phyloP scores from a whole-genome alignment of 2,888 invertebrate species.

The Hirtodrosophila alboralis region DNA sequence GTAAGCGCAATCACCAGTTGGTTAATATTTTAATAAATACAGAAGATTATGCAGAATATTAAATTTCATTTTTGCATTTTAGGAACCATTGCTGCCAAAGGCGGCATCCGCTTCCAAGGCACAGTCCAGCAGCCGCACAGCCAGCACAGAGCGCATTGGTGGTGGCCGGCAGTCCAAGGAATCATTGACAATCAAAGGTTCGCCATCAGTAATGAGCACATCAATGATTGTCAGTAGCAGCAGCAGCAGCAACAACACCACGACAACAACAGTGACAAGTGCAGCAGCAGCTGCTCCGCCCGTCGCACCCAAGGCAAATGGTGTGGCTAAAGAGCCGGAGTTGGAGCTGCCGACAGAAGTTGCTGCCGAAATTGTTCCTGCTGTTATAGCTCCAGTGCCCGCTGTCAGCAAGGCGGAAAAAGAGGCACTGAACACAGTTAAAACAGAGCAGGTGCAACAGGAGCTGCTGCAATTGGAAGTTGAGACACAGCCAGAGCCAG shows the following conservation, averaged over 20 bases:
- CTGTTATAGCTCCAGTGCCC: constrained; percentile 15
- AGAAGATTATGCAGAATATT: no score
- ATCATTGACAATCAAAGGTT: constrained; percentile 50
- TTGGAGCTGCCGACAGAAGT: constrained; percentile 27
- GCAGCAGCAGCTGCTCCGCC: constrained; percentile 15
- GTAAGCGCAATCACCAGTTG: no score
- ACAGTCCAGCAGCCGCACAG: constrained; percentile 59
- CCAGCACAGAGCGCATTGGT: constrained; percentile 66
- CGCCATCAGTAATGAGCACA: constrained; percentile 69
- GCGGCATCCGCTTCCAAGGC: constrained; percentile 69
- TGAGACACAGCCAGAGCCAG: constrained; percentile 11
- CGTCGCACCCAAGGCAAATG: constrained; percentile 44
- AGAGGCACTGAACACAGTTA: constrained; percentile 83
- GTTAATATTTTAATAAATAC: no score
- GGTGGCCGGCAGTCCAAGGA: constrained; percentile 53
- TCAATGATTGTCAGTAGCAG: constrained; percentile 69
- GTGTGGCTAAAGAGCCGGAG: constrained; percentile 47
- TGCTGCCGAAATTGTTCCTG: constrained; percentile 14
- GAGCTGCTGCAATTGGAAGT: constrained; percentile 16
- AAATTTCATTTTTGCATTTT: constrained; percentile 10
- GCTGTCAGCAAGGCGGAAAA: constrained; percentile 83
- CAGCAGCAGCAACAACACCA: constrained; percentile 23
- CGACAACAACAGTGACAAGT: constrained; percentile 22
- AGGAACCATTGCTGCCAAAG: constrained; percentile 71
- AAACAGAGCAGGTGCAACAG: constrained; percentile 76